Evolutionary conservation across 2,113 vertebrate genomes (phyloP), one percentile per base, ranked within the genome.

Genomic region (Microtus oregoni): DNA sequence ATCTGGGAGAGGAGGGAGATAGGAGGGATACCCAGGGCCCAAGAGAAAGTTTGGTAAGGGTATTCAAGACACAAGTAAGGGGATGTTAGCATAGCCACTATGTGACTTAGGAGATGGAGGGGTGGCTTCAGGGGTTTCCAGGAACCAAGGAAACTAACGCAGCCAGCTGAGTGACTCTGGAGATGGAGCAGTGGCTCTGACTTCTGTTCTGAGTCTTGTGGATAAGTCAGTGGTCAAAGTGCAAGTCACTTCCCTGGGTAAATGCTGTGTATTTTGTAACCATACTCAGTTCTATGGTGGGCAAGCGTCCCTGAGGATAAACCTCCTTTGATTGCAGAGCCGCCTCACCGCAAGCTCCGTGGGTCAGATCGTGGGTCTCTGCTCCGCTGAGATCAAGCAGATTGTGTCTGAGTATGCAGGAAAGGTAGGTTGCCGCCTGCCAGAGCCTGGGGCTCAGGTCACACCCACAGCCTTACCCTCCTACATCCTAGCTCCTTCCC

Each of bases 381-480:
- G 99, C 97, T 99, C 99, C 2, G 99, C 99, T 11, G 99, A 99
- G 98, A 99, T 99, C 98, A 99, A 99, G 92, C 99, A 99, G 98
- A 99, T 99, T 1, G 99, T 99, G 26, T 99, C 99, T 0, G 99
- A 99, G 95, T 99, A 99, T 0, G 99, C 99, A 0, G 99, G 98
- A 96, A 99, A 99, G 99, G 99, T 99, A 95, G 20, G 98, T 95
- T 26, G 67, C 67, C 47, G 41, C 50, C n/a, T 1, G 32, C 50
- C 38, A 50, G 67, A 52, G 15, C 44, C 17, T 68, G 38, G 7
- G 32, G 68, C 86, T 75, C 30, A 35, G 22, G 58, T n/a, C 65
- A 32, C 35, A 30, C 82, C 65, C 50, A 41, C 24, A n/a, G 68
- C 47, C 67, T 72, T 91, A 38, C 70, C 70, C 67, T 75, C 17